phyloP scores from a whole-genome alignment of 2,113 vertebrate species.

The Mustelus asterias region DNA sequence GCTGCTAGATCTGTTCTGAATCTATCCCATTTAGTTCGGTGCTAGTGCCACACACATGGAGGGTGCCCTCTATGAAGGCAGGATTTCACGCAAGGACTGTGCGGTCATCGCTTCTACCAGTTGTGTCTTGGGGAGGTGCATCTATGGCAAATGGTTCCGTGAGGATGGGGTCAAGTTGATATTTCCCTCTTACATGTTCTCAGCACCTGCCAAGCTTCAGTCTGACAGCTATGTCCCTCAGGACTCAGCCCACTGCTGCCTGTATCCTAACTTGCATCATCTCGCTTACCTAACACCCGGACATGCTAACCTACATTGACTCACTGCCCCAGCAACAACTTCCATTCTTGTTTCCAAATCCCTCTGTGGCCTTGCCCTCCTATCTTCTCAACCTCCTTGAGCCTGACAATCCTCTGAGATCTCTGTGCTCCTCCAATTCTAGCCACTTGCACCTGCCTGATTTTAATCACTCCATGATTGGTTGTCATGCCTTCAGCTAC shows the following conservation, averaged over 20 bases:
- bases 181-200: no score
- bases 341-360: neutral
- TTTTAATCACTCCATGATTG: no score
- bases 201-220: neutral
- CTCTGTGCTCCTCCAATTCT: neutral
- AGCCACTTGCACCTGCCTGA: no score
- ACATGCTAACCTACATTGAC: neutral
- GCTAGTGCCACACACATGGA: no score
- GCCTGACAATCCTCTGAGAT: neutral
- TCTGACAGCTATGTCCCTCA: neutral
- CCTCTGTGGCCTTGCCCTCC: neutral
- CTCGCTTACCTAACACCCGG: neutral
- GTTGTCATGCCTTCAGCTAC: neutral
- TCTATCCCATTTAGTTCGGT: no score
- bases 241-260: neutral
- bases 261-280: neutral
- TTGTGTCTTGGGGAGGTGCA: no score
- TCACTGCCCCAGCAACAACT: neutral
- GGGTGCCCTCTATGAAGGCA: no score
- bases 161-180: no score
- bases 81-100: no score
- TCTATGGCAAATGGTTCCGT: no score
- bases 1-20: no score
- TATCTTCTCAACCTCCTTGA: neutral
- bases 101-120: no score